Base-by-base conservation (phyloP, 2,797 vertebrate species). In the Oophaga sylvatica region DNA sequence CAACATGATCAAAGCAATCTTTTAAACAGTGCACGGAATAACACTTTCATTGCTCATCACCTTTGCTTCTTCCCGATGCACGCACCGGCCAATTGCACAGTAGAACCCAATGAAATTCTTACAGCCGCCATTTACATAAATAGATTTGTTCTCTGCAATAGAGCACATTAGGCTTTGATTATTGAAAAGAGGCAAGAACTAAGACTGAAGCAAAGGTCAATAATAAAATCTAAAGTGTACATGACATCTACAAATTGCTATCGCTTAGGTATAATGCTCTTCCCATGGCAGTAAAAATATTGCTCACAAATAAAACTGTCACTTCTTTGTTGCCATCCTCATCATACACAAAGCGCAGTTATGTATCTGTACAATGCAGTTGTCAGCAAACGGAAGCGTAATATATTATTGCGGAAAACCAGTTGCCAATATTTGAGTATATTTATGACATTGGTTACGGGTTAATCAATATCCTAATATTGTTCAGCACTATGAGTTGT, bases 1-100 rank as follows among this genome's bases (percentile, higher is more conserved):
- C 79, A 78, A 83, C 88, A 82, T 82, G 88, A 89, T 89, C 84
- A 89, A 83, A 86, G 80, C 88, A 53, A 89, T 83, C 70, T 68
- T 89, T 89, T 83, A 84, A 78, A 79, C 45, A 81, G 83, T 82
- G 83, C 83, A 79, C 62, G 16, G 73, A 86, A 82, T 81, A 85
- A 82, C 31, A 41, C 62, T 86, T 75, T 82, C 88, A 85, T 85
- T 79, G 80, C 84, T 82, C 80, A 78, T 86, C 81, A 31, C 62
- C 77, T 88, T 60, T 81, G 84, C 82, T 78, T 82, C 80, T 86
- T 68, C 15, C 17, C 35, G 48, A 29, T 17, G 48, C 48, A 78
- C 78, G 48, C 80, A 71, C 62, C 62, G 35, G 19, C 78, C 60
- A 81, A 77, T 65, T 85, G 48, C 83, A 78, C 73, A 62, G 53